Base-by-base conservation (phyloP, 2,888 invertebrate genomes). In the Copidosoma aretas region DNA sequence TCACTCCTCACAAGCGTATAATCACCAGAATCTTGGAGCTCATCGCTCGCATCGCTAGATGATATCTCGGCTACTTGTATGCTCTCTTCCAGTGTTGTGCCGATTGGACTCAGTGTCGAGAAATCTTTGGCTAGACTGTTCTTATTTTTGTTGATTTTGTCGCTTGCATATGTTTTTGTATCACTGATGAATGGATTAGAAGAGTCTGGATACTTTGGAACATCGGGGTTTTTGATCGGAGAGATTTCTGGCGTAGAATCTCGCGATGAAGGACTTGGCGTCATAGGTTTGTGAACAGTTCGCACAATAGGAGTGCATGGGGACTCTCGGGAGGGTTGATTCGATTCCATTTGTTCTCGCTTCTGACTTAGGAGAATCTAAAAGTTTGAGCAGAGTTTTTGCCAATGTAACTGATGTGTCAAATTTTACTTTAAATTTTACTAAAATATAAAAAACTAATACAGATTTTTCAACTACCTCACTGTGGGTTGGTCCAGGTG, bases 401-500 rank as follows among this genome's bases (percentile, higher is more conserved):
- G 32, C 8, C 32, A 32, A n/a, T n/a, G n/a, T n/a, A n/a, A n/a
- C n/a, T n/a, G n/a, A n/a, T n/a, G n/a, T n/a, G n/a, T n/a, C n/a
- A n/a, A n/a, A n/a, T n/a, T n/a, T n/a, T n/a, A n/a, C n/a, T n/a
- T n/a, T n/a, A n/a, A n/a, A n/a, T n/a, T n/a, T n/a, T n/a, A n/a
- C n/a, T n/a, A n/a, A n/a, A n/a, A n/a, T n/a, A n/a, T n/a, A n/a
- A n/a, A n/a, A n/a, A n/a, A n/a, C n/a, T n/a, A n/a, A n/a, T n/a
- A n/a, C n/a, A n/a, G n/a, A n/a, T n/a, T n/a, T n/a, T n/a, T n/a
- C 32, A 32, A 32, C 8, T 8, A 90, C 90, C 76, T 91, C 89
- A 62, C 88, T 89, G 59, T 90, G 87, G 17, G 93, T 91, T 10
- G 91, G 93, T 0, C 94, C 94, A 0, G 94, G 92, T 56, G 95